A percentile compares a stretch with the other conserved stretches of the same genome.
These are phyloP conservation scores for Melanotaenia nigrans DNA, from an alignment of 2,797 vertebrate genomes.

Conservation along the genomic window DNA sequence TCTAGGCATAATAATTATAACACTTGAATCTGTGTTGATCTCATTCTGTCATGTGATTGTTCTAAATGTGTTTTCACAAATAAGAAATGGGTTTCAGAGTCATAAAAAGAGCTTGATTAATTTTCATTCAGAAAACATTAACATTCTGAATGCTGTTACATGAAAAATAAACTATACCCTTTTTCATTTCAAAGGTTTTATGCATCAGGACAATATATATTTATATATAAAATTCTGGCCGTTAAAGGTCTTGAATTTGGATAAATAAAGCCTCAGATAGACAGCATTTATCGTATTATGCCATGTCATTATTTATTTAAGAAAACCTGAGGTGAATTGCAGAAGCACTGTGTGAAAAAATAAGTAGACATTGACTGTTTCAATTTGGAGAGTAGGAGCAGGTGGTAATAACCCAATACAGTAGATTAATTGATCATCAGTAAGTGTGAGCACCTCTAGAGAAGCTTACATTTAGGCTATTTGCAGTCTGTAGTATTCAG, in stretches of 20 bases:
- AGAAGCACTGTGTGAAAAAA: too few relatives aligned
- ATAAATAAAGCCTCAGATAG: too few relatives aligned
- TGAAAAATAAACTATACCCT: background rate
- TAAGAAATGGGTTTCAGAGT: background rate
- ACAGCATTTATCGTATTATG: too few relatives aligned
- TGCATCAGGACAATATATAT: background rate
- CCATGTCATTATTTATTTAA: too few relatives aligned
- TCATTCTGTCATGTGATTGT: background rate
- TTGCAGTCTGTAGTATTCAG: too few relatives aligned
- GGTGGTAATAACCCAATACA: too few relatives aligned
- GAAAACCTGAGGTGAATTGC: too few relatives aligned
- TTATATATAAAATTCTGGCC: background rate
- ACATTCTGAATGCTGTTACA: background rate
- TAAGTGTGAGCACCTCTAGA: too few relatives aligned
- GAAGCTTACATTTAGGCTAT: too few relatives aligned
- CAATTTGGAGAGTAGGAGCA: too few relatives aligned
- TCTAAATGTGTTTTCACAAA: background rate
- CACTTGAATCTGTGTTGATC: conserved; percentile 2
- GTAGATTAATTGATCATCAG: too few relatives aligned
- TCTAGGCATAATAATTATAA: background rate
- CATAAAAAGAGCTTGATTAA: background rate
- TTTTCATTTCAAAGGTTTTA: background rate
- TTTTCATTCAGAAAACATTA: background rate
- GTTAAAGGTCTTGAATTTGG: background rate
- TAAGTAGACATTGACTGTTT: too few relatives aligned